These are phyloP conservation scores for Lasiurus borealis DNA, from an alignment of 2,113 vertebrate genomes.

Conservation along the genomic window DNA sequence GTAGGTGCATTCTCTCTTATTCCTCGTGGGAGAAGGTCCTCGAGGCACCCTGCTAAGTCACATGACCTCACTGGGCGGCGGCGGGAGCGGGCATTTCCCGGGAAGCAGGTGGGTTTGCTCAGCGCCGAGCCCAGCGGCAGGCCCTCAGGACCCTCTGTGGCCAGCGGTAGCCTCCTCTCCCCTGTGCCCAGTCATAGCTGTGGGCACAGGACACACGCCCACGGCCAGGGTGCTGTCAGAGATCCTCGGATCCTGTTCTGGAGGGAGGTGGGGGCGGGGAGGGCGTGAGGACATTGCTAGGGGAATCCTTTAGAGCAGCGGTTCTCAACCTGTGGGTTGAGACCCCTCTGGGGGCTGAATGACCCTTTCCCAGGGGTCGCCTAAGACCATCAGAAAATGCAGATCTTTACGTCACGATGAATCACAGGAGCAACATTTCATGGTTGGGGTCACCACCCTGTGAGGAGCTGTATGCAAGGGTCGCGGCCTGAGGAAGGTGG, in stretches of 20 bases:
- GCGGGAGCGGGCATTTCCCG: too few relatives aligned
- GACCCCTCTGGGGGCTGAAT: too few relatives aligned
- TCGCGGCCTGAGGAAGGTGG: too few relatives aligned
- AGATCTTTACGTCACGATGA: too few relatives aligned
- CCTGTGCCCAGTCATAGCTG: too few relatives aligned
- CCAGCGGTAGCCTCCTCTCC: rapidly evolving
- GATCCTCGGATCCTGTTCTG: background rate
- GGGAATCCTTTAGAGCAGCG: background rate
- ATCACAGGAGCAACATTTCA: too few relatives aligned
- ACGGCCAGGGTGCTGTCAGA: rapidly evolving
- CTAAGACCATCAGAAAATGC: too few relatives aligned
- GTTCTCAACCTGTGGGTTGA: too few relatives aligned
- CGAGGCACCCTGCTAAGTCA: rapidly evolving
- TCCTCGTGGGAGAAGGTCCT: background rate
- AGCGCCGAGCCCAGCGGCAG: rapidly evolving
- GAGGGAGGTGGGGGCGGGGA: rapidly evolving
- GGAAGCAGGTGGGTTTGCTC: rapidly evolving
- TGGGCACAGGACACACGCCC: rapidly evolving
- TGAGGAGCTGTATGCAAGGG: too few relatives aligned
- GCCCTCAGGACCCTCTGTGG: rapidly evolving
- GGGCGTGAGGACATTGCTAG: background rate
- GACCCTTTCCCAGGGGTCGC: too few relatives aligned
- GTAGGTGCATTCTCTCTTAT: too few relatives aligned
- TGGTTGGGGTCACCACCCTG: too few relatives aligned
- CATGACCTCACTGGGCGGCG: background rate